Conservation (phyloP, 2,113 vertebrate species). For the Epinephelus cyanopodus region DNA sequence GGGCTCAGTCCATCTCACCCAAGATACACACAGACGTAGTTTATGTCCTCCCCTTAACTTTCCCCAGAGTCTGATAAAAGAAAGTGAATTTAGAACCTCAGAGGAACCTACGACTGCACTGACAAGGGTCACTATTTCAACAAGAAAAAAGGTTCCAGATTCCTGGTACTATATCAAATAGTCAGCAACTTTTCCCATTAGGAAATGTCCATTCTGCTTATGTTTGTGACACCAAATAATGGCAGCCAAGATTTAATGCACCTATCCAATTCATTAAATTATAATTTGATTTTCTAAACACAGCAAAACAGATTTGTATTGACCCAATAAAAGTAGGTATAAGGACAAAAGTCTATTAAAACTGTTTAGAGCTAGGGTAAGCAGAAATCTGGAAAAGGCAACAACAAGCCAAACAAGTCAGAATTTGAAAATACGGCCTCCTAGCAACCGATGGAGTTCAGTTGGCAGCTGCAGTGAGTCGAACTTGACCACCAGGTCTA, state of each 20-base stretch:
- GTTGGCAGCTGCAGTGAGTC: no score
- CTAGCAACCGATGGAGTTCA: no score
- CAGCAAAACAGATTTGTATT: neutral
- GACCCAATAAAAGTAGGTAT: no score
- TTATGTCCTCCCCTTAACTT: conserved; percentile 30
- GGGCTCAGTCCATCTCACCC: conserved; percentile 27
- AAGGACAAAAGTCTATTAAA: no score
- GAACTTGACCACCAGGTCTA: no score
- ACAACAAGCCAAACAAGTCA: no score
- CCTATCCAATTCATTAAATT: neutral
- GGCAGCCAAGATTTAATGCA: neutral
- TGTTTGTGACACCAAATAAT: neutral
- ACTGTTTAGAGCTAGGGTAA: no score
- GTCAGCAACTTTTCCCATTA: neutral
- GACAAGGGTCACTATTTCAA: conserved; percentile 10
- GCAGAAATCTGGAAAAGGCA: no score
- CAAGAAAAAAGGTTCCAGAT: neutral
- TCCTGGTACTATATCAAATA: neutral
- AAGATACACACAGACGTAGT: conserved; percentile 17
- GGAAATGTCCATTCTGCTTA: neutral
- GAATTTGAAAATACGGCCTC: no score
- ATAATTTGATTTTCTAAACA: neutral
- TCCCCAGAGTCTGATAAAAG: conserved; percentile 39
- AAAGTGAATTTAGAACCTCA: conserved; percentile 31
- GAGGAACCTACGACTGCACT: conserved; percentile 5